Conservation (phyloP, 2,113 vertebrate species). For the Corythornis vintsioides region DNA sequence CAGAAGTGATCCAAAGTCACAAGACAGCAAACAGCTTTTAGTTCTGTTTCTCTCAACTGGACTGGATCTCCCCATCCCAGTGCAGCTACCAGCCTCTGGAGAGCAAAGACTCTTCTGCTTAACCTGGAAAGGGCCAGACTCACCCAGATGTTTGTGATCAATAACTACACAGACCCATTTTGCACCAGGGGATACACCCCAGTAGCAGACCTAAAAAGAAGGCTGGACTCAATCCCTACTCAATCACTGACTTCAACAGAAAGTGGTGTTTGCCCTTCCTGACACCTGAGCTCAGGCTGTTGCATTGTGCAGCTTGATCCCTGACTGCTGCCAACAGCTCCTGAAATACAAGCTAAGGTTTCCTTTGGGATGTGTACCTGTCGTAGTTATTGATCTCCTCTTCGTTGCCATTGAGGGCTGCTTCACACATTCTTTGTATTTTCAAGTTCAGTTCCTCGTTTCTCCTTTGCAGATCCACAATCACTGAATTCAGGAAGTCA, state of each 20-base stretch:
- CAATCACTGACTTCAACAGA: neutral
- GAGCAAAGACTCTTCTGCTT: neutral
- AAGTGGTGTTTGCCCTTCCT: neutral
- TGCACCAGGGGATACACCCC: neutral
- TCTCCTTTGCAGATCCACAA: slow-evolving; percentile 92
- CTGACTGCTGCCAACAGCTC: neutral
- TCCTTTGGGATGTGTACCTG: slow-evolving; percentile 71
- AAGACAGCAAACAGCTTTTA: neutral
- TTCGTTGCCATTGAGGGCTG: slow-evolving; percentile 90
- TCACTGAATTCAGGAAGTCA: slow-evolving; percentile 96
- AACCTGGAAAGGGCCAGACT: neutral
- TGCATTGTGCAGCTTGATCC: accelerated
- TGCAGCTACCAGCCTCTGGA: neutral
- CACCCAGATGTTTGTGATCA: neutral
- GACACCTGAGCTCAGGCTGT: neutral
- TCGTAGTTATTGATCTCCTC: slow-evolving; percentile 86
- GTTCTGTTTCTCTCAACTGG: neutral
- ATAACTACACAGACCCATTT: neutral
- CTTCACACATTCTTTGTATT: slow-evolving; percentile 91
- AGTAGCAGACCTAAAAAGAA: neutral
- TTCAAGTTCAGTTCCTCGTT: slow-evolving; percentile 89
- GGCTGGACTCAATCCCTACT: neutral
- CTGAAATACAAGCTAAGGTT: neutral
- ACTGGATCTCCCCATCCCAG: neutral
- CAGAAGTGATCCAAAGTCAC: neutral